Conservation (phyloP, 1,140 invertebrate species). For the Delia radicum region DNA sequence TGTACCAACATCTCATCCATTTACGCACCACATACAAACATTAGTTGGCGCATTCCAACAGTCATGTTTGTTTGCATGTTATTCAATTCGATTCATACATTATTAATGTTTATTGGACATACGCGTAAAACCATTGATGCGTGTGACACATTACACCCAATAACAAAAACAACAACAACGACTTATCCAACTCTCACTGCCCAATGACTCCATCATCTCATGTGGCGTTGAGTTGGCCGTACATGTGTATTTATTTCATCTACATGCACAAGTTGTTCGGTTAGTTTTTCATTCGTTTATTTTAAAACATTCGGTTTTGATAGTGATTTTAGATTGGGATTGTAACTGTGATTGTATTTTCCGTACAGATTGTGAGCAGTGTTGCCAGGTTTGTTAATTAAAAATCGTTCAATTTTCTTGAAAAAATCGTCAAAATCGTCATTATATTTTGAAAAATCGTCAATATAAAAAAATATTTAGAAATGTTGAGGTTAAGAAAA, state of each 20-base stretch:
- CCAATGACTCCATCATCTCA: background rate
- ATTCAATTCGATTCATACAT: background rate
- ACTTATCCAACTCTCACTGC: background rate
- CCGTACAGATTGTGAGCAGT: too few relatives aligned
- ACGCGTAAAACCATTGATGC: constrained; percentile 17
- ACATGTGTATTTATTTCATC: background rate
- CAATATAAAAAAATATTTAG: too few relatives aligned
- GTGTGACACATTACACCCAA: constrained; percentile 9
- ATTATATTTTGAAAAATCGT: too few relatives aligned
- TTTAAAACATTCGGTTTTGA: background rate
- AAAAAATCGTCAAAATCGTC: too few relatives aligned
- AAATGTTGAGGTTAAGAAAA: too few relatives aligned
- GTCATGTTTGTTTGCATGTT: too few relatives aligned
- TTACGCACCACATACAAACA: too few relatives aligned
- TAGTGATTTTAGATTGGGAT: background rate
- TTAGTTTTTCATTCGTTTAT: constrained; percentile 2
- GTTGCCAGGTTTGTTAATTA: too few relatives aligned
- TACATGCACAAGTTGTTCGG: background rate
- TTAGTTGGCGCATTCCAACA: too few relatives aligned
- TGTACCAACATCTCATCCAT: too few relatives aligned
- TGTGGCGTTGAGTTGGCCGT: background rate
- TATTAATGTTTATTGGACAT: constrained; percentile 13
- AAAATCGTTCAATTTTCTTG: too few relatives aligned
- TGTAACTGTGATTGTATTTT: too few relatives aligned
- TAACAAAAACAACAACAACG: background rate